Percentiles rank a stretch among this genome's conserved stretches.
These are phyloP conservation scores for Cotesia vestalis DNA, from an alignment of 1,140 invertebrate genomes.

Conservation along the genomic window DNA sequence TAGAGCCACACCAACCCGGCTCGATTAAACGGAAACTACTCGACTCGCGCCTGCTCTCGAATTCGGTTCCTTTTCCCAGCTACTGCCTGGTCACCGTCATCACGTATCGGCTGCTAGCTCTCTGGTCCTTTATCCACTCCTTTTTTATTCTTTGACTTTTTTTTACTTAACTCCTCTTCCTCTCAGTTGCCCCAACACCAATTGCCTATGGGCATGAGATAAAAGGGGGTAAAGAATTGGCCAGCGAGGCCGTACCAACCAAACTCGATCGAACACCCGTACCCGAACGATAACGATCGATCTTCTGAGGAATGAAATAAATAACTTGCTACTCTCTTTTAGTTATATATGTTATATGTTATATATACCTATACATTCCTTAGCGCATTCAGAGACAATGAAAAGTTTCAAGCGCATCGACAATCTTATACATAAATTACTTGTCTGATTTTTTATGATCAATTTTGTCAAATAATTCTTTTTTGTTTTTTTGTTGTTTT, in stretches of 20 bases:
- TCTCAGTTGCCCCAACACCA: conserved; percentile 14
- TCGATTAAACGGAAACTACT: too few relatives aligned
- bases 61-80: too few relatives aligned
- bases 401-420: background rate
- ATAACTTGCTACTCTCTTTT: conserved; percentile 28
- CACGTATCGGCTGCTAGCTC: too few relatives aligned
- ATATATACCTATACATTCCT: background rate
- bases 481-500: background rate
- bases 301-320: conserved; percentile 38
- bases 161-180: background rate
- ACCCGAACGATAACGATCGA: conserved; percentile 37
- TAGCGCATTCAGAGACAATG: conserved; percentile 15
- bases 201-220: background rate
- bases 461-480: background rate
- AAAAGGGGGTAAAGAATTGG: conserved; percentile 30
- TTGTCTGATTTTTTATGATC: background rate
- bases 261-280: conserved; percentile 36
- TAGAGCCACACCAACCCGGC: too few relatives aligned
- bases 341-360: background rate
- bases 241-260: conserved; percentile 3
- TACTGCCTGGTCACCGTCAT: too few relatives aligned
- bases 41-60: too few relatives aligned
- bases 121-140: too few relatives aligned
- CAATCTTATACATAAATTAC: conserved; percentile 3
- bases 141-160: background rate